Conservation (phyloP, 1,140 invertebrate genomes). For the Cotesia chilonis region DNA sequence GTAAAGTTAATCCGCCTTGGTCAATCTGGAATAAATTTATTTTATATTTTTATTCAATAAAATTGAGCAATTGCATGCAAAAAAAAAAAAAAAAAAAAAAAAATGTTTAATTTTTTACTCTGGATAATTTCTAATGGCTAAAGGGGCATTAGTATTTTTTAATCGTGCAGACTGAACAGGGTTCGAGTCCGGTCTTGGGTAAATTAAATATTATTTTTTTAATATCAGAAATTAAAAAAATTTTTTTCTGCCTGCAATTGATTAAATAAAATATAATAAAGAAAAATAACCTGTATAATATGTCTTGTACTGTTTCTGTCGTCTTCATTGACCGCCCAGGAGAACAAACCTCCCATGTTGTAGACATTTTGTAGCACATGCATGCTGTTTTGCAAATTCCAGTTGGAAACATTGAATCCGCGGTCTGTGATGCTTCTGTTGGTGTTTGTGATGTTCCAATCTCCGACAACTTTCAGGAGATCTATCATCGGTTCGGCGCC, state of each 20-base stretch:
- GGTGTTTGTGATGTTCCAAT: slow-evolving; percentile 76
- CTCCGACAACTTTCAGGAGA: slow-evolving; percentile 77
- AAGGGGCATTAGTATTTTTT: too few relatives aligned
- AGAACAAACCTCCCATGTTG: slow-evolving; percentile 88
- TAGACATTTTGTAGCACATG: slow-evolving; percentile 86
- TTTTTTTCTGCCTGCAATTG: too few relatives aligned
- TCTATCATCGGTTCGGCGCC: slow-evolving; percentile 83
- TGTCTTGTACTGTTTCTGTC: slow-evolving; percentile 89
- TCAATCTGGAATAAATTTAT: slow-evolving; percentile 74
- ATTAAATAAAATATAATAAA: slow-evolving; percentile 7
- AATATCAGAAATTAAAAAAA: too few relatives aligned
- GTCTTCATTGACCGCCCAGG: slow-evolving; percentile 91
- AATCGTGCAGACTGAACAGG: too few relatives aligned
- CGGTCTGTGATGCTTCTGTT: slow-evolving; percentile 73
- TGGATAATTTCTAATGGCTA: too few relatives aligned
- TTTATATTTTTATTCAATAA: too few relatives aligned
- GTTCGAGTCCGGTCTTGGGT: too few relatives aligned
- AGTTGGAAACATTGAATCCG: slow-evolving; percentile 71
- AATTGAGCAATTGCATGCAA: background rate
- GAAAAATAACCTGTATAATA: slow-evolving; percentile 77
- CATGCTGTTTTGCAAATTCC: slow-evolving; percentile 80
- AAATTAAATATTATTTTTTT: too few relatives aligned
- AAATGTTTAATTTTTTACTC: too few relatives aligned
- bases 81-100: too few relatives aligned
- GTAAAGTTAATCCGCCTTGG: slow-evolving; percentile 89